phyloP scores from a whole-genome alignment of 2,888 invertebrate species.

The Trilocha varians region DNA sequence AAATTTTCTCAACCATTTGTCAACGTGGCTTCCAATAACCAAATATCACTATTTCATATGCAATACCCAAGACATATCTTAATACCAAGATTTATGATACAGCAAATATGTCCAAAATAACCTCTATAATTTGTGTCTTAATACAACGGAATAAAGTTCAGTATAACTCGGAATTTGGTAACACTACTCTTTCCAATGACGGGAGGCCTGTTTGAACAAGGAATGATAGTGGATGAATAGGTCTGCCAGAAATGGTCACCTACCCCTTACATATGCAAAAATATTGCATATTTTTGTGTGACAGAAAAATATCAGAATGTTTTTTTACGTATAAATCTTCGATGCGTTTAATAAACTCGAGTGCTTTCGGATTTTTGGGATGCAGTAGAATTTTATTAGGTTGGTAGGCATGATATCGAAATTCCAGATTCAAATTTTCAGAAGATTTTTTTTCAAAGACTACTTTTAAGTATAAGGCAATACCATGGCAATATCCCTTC shows the following conservation, averaged over 20 bases:
- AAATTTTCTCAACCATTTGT: slow-evolving; percentile 49
- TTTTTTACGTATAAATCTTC: slow-evolving; percentile 64
- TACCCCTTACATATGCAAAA: slow-evolving; percentile 62
- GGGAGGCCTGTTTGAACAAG: slow-evolving; percentile 18
- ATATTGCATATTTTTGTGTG: slow-evolving; percentile 52
- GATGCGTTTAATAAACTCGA: slow-evolving; percentile 58
- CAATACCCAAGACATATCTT: slow-evolving; percentile 49
- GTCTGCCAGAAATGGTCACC: neutral
- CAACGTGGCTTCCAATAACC: slow-evolving; percentile 59
- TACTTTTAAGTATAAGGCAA: no score
- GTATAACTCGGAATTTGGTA: neutral
- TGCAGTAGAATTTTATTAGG: neutral
- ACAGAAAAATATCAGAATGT: slow-evolving; percentile 40
- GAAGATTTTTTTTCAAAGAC: no score
- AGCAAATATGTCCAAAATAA: slow-evolving; percentile 24
- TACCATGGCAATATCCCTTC: no score
- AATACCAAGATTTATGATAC: slow-evolving; percentile 66
- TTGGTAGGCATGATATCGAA: neutral
- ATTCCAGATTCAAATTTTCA: no score
- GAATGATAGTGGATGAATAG: neutral
- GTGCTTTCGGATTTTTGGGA: slow-evolving; percentile 36
- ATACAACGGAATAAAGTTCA: neutral
- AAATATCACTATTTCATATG: slow-evolving; percentile 40
- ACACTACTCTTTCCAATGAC: no score
- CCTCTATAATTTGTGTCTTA: slow-evolving; percentile 2